A percentile compares a stretch with the other conserved stretches of the same genome.
These are phyloP conservation scores for Cotesia vestalis DNA, from an alignment of 1,140 invertebrate species.

Conservation along the genomic window DNA sequence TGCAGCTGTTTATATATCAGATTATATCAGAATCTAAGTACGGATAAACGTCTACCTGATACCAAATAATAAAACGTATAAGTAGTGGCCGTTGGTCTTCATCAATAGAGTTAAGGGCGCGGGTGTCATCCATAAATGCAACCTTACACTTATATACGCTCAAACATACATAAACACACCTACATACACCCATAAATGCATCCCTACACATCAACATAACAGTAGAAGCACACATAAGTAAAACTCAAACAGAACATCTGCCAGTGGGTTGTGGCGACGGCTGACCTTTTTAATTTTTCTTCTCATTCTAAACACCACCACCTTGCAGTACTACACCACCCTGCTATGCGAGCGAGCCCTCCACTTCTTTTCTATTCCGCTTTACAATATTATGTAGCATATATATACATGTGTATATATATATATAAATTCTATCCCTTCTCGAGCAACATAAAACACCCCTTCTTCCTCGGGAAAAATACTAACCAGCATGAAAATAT, in stretches of 20 bases:
- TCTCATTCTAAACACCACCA: conserved; percentile 43
- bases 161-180: too few relatives aligned
- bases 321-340: conserved; percentile 50
- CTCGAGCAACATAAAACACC: neutral
- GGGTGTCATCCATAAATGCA: conserved; percentile 49
- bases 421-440: too few relatives aligned
- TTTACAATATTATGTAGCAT: too few relatives aligned
- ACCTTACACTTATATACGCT: too few relatives aligned
- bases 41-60: conserved; percentile 24
- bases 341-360: conserved; percentile 18
- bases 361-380: neutral
- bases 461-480: neutral
- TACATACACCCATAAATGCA: too few relatives aligned
- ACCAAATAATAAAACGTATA: conserved; percentile 6
- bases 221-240: too few relatives aligned
- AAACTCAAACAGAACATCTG: conserved; percentile 61
- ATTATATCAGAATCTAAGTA: conserved; percentile 20
- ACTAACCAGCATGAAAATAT: neutral
- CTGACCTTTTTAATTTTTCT: conserved; percentile 20
- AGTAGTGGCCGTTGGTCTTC: conserved; percentile 36
- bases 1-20: conserved; percentile 6
- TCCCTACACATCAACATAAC: too few relatives aligned
- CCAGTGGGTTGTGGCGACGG: conserved; percentile 51
- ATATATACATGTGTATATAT: too few relatives aligned
- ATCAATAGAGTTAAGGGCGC: conserved; percentile 57